phyloP scores from a whole-genome alignment of 2,113 vertebrate genomes.

The Pseudorhombus dupliciocellatus region DNA sequence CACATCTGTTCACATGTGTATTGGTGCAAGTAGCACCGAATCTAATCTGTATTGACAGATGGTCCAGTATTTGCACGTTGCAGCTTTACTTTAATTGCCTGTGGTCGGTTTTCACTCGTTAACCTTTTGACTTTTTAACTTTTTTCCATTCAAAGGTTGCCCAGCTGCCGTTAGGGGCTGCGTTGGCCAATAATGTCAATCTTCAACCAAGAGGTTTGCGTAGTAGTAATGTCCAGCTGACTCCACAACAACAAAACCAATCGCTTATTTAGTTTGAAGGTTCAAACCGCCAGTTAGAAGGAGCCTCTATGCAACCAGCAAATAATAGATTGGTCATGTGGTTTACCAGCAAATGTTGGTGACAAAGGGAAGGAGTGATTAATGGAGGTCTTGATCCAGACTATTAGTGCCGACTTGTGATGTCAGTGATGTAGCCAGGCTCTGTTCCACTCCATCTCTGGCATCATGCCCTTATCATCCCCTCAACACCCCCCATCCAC shows the following conservation, averaged over 20 bases:
- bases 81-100: neutral
- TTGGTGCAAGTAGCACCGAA: neutral
- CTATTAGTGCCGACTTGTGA: slow-evolving; percentile 64
- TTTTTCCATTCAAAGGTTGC: slow-evolving; percentile 15
- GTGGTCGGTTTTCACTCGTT: neutral
- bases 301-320: neutral
- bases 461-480: slow-evolving; percentile 47
- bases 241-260: neutral
- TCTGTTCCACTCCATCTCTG: slow-evolving; percentile 57
- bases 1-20: slow-evolving; percentile 3
- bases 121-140: slow-evolving; percentile 2
- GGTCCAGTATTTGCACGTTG: neutral
- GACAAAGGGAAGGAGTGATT: slow-evolving; percentile 55
- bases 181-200: slow-evolving; percentile 2
- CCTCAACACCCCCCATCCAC: slow-evolving; percentile 1
- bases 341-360: slow-evolving; percentile 40
- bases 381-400: slow-evolving; percentile 49
- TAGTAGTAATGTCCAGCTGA: neutral
- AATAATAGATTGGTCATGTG: slow-evolving; percentile 35
- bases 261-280: neutral
- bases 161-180: neutral
- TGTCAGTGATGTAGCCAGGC: slow-evolving; percentile 68
- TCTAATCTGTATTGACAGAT: neutral
- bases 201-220: neutral
- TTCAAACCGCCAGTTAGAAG: slow-evolving; percentile 1